Evolutionary conservation across 2,888 invertebrate species (phyloP).

Genomic region (Mechanitis messenoides): DNA sequence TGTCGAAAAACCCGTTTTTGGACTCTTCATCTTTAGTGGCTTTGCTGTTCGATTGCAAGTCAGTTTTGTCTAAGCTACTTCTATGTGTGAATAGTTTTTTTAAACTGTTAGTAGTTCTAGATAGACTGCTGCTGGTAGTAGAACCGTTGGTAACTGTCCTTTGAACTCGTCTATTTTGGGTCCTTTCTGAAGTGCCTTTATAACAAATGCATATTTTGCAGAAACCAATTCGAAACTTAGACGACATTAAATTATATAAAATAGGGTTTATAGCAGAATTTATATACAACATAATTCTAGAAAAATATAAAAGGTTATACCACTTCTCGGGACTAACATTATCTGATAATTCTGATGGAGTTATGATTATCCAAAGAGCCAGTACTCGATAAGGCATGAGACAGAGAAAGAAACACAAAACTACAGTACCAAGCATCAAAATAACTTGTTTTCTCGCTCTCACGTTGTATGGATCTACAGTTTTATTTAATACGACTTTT

Average conservation of each 20-base stretch:
- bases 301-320: slow-evolving; percentile 89
- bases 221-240: slow-evolving; percentile 90
- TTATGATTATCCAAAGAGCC: slow-evolving; percentile 88
- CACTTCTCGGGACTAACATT: slow-evolving; percentile 85
- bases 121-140: slow-evolving; percentile 77
- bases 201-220: slow-evolving; percentile 80
- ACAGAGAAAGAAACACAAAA: slow-evolving; percentile 91
- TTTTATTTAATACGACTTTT: slow-evolving; percentile 82
- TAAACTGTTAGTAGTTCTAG: slow-evolving; percentile 77
- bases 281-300: slow-evolving; percentile 89
- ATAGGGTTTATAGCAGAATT: slow-evolving; percentile 95
- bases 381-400: slow-evolving; percentile 90
- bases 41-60: slow-evolving; percentile 46
- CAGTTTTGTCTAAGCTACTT: slow-evolving; percentile 62
- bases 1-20: slow-evolving; percentile 52
- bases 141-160: slow-evolving; percentile 79
- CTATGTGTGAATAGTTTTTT: slow-evolving; percentile 70
- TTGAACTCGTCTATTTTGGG: slow-evolving; percentile 60
- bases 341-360: slow-evolving; percentile 81
- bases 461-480: slow-evolving; percentile 81
- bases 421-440: slow-evolving; percentile 90
- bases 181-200: slow-evolving; percentile 55
- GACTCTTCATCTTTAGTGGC: slow-evolving; percentile 47
- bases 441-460: slow-evolving; percentile 89
- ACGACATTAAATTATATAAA: slow-evolving; percentile 94